Percentiles rank a stretch among this genome's conserved stretches.
Conservation (phyloP, 2,888 invertebrate species). For the Mimumesa dahlbomi region DNA sequence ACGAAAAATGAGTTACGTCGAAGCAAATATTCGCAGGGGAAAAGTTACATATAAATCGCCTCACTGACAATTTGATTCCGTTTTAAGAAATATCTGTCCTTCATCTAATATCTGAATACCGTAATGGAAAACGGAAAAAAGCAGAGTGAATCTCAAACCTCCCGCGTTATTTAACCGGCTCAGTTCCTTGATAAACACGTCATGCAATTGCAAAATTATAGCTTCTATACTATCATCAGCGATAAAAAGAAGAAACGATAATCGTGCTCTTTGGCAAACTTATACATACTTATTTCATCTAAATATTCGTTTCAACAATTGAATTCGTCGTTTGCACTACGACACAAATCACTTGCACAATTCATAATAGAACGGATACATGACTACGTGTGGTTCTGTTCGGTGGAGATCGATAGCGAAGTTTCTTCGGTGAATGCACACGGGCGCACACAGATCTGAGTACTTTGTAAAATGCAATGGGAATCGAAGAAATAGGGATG, state of each 20-base stretch:
- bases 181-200: too few species aligned
- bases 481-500: not conserved
- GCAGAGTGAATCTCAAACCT: not conserved
- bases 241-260: too few species aligned
- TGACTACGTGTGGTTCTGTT: slow-evolving; percentile 9
- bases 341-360: not conserved
- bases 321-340: not conserved
- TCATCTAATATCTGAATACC: not conserved
- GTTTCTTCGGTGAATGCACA: slow-evolving; percentile 5
- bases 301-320: too few species aligned
- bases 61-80: too few species aligned
- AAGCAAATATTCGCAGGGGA: too few species aligned
- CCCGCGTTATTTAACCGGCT: slow-evolving; percentile 1
- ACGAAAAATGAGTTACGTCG: too few species aligned
- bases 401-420: slow-evolving; percentile 36
- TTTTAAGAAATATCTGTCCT: too few species aligned
- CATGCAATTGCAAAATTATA: not conserved
- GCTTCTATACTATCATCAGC: too few species aligned
- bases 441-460: not conserved
- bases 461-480: not conserved
- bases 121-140: not conserved
- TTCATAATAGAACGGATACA: slow-evolving; percentile 18
- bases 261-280: too few species aligned
- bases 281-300: too few species aligned
- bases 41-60: too few species aligned